phyloP scores from a whole-genome alignment of 2,113 vertebrate species.

The Saccopteryx bilineata region DNA sequence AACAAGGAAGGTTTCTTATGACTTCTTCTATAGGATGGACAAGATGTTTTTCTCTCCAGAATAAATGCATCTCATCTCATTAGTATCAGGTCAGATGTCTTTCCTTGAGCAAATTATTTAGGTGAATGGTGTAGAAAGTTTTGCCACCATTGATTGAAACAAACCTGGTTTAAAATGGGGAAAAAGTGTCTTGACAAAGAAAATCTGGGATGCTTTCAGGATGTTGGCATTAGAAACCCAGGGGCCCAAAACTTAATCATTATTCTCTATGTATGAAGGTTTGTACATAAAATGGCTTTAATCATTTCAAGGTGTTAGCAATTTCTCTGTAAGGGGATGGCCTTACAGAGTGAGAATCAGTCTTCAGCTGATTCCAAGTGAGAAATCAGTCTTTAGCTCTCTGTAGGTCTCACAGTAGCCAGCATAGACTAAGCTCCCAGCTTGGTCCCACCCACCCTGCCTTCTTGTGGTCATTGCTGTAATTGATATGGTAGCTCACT shows the following conservation, averaged over 20 bases:
- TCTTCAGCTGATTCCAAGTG: no score
- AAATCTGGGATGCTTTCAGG: neutral
- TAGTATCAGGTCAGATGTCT: neutral
- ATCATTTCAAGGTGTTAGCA: neutral
- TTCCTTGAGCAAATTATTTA: neutral
- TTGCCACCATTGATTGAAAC: neutral
- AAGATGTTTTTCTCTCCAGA: neutral
- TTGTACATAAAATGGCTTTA: neutral
- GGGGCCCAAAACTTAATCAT: neutral
- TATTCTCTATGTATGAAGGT: neutral
- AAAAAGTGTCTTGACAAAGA: neutral
- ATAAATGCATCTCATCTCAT: neutral
- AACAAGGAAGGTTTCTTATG: neutral
- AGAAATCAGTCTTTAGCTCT: neutral
- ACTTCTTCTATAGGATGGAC: neutral
- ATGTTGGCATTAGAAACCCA: neutral
- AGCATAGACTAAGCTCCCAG: neutral
- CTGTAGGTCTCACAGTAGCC: neutral
- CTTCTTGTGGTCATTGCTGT: neutral
- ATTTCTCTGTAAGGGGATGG: neutral
- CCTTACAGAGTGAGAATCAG: no score
- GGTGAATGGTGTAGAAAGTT: neutral
- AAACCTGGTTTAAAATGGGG: neutral
- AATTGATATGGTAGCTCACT: neutral
- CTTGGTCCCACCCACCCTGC: neutral